A percentile compares a stretch with the other conserved stretches of the same genome.
phyloP scores from a whole-genome alignment of 2,888 invertebrate species.

The Cactoblastis cactorum region DNA sequence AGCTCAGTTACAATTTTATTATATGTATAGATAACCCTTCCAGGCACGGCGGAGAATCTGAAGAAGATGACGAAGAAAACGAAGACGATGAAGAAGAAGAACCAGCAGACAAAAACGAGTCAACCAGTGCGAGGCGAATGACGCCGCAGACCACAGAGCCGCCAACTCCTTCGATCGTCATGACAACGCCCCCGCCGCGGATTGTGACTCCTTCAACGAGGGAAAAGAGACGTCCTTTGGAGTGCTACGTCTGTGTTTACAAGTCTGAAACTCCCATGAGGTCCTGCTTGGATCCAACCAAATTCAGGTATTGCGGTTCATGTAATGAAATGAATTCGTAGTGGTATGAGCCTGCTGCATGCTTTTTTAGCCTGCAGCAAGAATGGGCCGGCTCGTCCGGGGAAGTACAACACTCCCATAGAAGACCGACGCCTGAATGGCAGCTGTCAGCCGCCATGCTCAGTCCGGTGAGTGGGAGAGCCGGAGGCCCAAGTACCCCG shows the following conservation, averaged over 20 bases:
- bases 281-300: slow-evolving; percentile 64
- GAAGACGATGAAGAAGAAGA: slow-evolving; percentile 44
- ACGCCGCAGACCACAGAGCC: slow-evolving; percentile 23
- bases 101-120: slow-evolving; percentile 26
- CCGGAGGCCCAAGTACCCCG: too few species aligned
- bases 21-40: too few species aligned
- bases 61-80: slow-evolving; percentile 15
- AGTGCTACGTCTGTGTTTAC: slow-evolving; percentile 66
- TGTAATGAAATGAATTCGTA: too few species aligned
- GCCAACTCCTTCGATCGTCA: too few species aligned
- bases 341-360: too few species aligned
- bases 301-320: slow-evolving; percentile 46
- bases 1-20: too few species aligned
- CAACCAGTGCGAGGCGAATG: slow-evolving; percentile 24
- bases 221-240: slow-evolving; percentile 49
- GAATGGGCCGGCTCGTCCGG: background rate
- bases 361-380: too few species aligned
- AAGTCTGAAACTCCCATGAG: slow-evolving; percentile 53
- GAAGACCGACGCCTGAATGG: too few species aligned
- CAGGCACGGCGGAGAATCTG: slow-evolving; percentile 8
- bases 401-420: too few species aligned
- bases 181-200: too few species aligned
- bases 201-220: slow-evolving; percentile 32
- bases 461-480: too few species aligned
- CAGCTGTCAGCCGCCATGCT: too few species aligned